These are phyloP conservation scores for Cryptomyrus ogoouensis DNA, from an alignment of 2,113 vertebrate species.

Conservation along the genomic window DNA sequence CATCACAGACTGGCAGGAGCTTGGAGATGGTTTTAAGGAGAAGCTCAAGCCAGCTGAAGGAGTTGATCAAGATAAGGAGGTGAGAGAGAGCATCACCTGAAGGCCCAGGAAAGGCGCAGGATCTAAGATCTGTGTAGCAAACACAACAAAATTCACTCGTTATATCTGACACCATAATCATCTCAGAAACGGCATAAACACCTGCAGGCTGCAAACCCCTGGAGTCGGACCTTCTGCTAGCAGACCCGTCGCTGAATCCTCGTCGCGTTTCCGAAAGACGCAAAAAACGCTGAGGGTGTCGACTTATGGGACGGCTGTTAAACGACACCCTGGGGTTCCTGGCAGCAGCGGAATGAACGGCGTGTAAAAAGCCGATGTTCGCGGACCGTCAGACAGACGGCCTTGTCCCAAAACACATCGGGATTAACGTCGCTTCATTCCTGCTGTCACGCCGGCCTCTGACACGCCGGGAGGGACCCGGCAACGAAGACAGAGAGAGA, in stretches of 20 bases:
- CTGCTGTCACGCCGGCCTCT: not conserved
- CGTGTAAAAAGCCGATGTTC: not conserved
- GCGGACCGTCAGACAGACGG: not conserved
- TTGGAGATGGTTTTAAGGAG: not conserved
- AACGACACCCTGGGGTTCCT: not conserved
- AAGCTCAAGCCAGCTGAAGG: not conserved
- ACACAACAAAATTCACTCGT: not conserved
- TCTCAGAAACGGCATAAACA: not conserved
- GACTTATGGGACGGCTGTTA: not conserved
- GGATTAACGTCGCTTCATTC: not conserved
- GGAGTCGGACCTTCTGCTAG: not conserved
- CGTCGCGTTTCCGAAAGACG: not conserved
- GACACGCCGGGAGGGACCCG: not conserved
- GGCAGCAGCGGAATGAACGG: not conserved
- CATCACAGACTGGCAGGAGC: not conserved
- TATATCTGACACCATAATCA: not conserved
- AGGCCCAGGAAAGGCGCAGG: not conserved
- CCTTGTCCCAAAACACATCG: not conserved
- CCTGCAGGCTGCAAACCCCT: not conserved
- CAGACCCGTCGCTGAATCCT: not conserved
- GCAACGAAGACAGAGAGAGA: not conserved
- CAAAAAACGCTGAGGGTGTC: not conserved
- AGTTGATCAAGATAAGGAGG: not conserved
- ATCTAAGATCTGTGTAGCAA: not conserved
- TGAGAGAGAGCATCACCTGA: not conserved